Base-by-base conservation (phyloP, 2,797 vertebrate genomes). In the Clarias pachynema region DNA sequence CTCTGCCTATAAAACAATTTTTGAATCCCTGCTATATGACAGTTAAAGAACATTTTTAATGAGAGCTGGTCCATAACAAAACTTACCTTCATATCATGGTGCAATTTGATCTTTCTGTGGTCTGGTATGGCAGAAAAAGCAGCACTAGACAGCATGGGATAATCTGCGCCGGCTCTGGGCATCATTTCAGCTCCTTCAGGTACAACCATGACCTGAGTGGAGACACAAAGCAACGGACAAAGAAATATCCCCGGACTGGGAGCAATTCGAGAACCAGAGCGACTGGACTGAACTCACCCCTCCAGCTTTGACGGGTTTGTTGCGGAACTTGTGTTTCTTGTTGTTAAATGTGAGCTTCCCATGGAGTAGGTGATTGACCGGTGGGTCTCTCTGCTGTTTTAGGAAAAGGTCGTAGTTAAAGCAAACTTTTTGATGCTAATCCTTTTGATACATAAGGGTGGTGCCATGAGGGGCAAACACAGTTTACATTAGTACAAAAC, bases 261-360 rank as follows among this genome's bases (percentile, higher is more conserved):
- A 44, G 20, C 68, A n/a, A 44, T 22, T 26, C 40, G 70, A 91
- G 66, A 12, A 68, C 79, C 85, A 72, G 75, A 77, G 80, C 16
- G 7, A 29, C 73, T 59, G 20, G 56, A 31, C 34, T 24, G 53
- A 60, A 84, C 97, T 97, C 94, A 99, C 97, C 96, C 97, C 97
- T 92, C 97, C 97, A 26, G 97, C 97, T 94, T 93, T 96, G 74
- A 99, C 95, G 87, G 99, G 96, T 89, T 99, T 99, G 91, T 94
- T 96, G 83, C 97, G 96, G 95, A 99, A 99, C 90, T 99, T 97
- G 91, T 96, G 96, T 87, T 97, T 99, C 91, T 98, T 98, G 92
- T 99, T 99, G 94, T 98, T 99, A 93, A 99, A 99, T 85, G 97
- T 98, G 90, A 99, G 96, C 83, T 99, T 99, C 95, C 99, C 98